Base-by-base conservation (phyloP, 2,113 vertebrate species). In the Myxocyprinus asiaticus region DNA sequence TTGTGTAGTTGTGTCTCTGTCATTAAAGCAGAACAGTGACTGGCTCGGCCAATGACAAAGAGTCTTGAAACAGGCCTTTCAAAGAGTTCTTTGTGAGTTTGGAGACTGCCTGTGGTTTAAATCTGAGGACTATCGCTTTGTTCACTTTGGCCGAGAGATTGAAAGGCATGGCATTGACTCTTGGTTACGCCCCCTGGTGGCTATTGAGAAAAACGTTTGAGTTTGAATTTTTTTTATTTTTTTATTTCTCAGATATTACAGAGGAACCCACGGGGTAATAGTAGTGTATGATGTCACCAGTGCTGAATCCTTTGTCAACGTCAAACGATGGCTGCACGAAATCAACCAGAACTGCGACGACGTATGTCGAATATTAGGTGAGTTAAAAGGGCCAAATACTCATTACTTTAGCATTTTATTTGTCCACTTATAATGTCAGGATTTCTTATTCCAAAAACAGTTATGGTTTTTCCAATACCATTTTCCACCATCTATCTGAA, bases 281-380 rank as follows among this genome's bases (percentile, higher is more conserved):
- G 98, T 99, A 85, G 98, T 99, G 55, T 99, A 99, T 0, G 98
- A 99, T 0, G 98, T 99, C 87, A 98, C 96, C 12, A 99, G 98
- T 6, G 97, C 98, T 0, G 98, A 99, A 86, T 99, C 98, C 67
- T 99, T 99, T 14, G 98, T 99, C 88, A 99, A 99, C 17, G 98
- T 99, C 82, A 99, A 99, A 87, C 94, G 98, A 89, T 99, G 98
- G 98, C 92, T 99, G 83, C 98, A 99, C 76, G 98, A 99, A 95
- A 99, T 99, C 86, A 99, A 98, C 92, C 97, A 99, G 87, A 99
- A 99, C 61, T 99, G 98, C 85, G 98, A 99, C 15, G 97, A 99
- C 1, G 98, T 99, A 68, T 99, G 98, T 91, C 94, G 97, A 88
- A 99, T 99, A 97, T 92, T 99, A 91, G 98, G 98, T 98, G 85